A percentile compares a stretch with the other conserved stretches of the same genome.
These are phyloP conservation scores for Ricordea florida DNA, from an alignment of 92 coral and sea anemone genomes.

Conservation along the genomic window DNA sequence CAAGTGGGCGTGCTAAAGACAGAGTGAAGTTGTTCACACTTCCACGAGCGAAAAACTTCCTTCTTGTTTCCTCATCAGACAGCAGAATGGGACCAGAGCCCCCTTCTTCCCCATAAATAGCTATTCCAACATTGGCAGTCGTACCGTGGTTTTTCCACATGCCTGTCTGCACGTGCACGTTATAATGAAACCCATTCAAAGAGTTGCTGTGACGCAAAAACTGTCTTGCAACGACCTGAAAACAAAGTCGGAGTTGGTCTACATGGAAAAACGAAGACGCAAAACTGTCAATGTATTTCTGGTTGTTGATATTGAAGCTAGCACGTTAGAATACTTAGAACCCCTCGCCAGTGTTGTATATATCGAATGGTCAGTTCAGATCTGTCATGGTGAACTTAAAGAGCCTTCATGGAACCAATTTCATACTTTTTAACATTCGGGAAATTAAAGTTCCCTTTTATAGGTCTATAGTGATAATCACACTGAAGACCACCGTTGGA, in stretches of 20 bases:
- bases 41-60: constrained; percentile 80
- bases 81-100: constrained; percentile 68
- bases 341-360: too few relatives aligned
- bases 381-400: too few relatives aligned
- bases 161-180: constrained; percentile 81
- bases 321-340: too few relatives aligned
- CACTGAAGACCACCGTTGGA: too few relatives aligned
- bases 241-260: too few relatives aligned
- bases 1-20: constrained; percentile 64
- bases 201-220: constrained; percentile 38
- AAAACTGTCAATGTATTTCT: background rate
- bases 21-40: constrained; percentile 73
- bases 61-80: constrained; percentile 55
- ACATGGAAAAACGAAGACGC: background rate
- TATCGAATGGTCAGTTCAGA: too few relatives aligned
- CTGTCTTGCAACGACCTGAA: constrained; percentile 70
- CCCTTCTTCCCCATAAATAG: constrained; percentile 69
- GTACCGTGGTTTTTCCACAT: constrained; percentile 91
- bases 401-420: too few relatives aligned
- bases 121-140: constrained; percentile 75
- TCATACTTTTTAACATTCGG: too few relatives aligned
- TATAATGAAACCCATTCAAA: constrained; percentile 52
- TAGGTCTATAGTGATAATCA: too few relatives aligned
- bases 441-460: too few relatives aligned
- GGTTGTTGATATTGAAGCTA: too few relatives aligned